phyloP scores from a whole-genome alignment of 2,797 vertebrate species.

The Myoxocephalus aenaeus region DNA sequence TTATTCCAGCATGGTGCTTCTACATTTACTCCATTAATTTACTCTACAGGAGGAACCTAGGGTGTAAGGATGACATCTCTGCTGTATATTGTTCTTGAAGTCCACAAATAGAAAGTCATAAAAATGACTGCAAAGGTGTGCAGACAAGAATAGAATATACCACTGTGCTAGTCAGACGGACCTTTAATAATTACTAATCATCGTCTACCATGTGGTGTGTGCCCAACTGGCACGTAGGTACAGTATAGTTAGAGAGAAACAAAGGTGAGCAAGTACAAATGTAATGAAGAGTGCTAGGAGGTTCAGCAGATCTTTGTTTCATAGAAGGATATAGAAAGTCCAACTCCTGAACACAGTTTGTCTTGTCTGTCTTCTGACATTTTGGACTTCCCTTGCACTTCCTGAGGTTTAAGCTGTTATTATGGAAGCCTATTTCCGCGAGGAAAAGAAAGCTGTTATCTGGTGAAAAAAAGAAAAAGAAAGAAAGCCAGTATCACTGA shows the following conservation, averaged over 20 bases:
- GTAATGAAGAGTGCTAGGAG: background rate
- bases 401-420: background rate
- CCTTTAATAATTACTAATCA: constrained; percentile 40
- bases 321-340: background rate
- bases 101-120: constrained; percentile 12
- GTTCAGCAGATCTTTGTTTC: background rate
- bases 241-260: background rate
- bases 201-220: background rate
- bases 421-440: too few species aligned
- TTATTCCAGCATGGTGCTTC: constrained; percentile 1
- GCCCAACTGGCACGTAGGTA: background rate
- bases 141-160: background rate
- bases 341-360: background rate
- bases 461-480: too few species aligned
- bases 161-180: constrained; percentile 29
- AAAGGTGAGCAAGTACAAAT: background rate
- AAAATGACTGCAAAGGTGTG: constrained; percentile 5
- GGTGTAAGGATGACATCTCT: background rate
- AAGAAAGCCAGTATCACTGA: too few species aligned
- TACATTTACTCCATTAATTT: constrained; percentile 4
- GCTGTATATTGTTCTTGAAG: background rate
- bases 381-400: background rate
- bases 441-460: too few species aligned
- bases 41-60: background rate
- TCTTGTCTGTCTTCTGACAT: background rate